Base-by-base conservation (phyloP, 2,888 invertebrate genomes). In the Erpobdella octoculata region DNA sequence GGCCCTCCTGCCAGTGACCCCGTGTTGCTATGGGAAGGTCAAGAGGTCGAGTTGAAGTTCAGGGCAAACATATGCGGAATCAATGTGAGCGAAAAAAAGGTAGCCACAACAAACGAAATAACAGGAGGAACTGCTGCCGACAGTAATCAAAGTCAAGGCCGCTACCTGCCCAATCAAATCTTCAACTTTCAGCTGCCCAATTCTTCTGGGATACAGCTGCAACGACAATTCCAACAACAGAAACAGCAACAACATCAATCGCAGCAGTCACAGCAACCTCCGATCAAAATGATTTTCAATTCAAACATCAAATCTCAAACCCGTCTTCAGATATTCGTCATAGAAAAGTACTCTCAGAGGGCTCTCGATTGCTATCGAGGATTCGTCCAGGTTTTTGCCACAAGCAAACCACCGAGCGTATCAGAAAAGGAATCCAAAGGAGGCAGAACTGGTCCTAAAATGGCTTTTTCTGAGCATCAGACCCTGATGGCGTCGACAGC, bases 261-360 rank as follows among this genome's bases (percentile, higher is more conserved):
- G n/a, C 46, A 15, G n/a, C 28, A 69, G 15, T 21, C n/a, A 8
- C 18, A 48, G 21, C 68, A 75, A 0, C 59, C 75, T 6, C 73
- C 72, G 21, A 70, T 77, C 25, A 73, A 71, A 48, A 73, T 79
- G 33, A 76, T 78, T 21, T 81, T 73, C 70, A 80, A 80, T 71
- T 78, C 79, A 1, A 77, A 80, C 59, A 78, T 81, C 4, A 74
- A 73, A 62, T 75, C 77, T 35, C 71, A 74, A n/a, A 66, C 78
- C 21, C 73, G 77, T 12, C 78, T 81, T 48, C 61, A 68, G 28
- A 79, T 80, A 12, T 72, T 68, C 9, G 80, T 80, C 72, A 74
- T 78, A 1, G 81, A 81, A 68, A 75, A 74, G 46, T 81, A 78
- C 74, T 80, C 81, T 0, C 81, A 81, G 75, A 80, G 80, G 70